Base-by-base conservation (phyloP, 2,113 vertebrate species). In the Tupaia tana region DNA sequence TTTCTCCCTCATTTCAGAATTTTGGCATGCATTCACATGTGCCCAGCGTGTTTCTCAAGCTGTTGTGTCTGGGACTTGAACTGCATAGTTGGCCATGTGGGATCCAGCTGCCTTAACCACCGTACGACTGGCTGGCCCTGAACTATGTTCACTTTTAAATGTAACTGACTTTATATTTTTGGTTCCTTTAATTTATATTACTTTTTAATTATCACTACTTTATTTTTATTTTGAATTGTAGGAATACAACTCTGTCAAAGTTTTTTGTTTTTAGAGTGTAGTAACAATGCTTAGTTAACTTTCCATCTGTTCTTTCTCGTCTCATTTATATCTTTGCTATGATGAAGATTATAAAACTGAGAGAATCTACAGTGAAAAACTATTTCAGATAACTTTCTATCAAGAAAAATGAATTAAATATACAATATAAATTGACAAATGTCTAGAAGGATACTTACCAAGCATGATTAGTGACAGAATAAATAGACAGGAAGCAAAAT, bases 171-270 rank as follows among this genome's bases (percentile, higher is more conserved):
- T 69, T 81, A 29, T 80, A 52, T 77, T 69, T n/a, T 56, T 74
- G 69, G 13, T 95, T 84, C 11, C 5, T 94, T 77, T 93, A 74
- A 27, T 73, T 54, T 94, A 43, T 20, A 84, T 43, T 75, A 69
- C 5, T 84, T 77, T 87, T 7, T 29, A 11, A 31, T 88, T 95
- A 59, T 22, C 78, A 24, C 71, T 34, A 73, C 19, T 16, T 89
- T 67, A 64, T 58, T 71, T 85, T 95, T 87, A 91, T 69, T 91
- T 91, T 91, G 8, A 31, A 8, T 15, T 77, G 11, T 58, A 86
- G 2, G 7, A 56, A 69, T 24, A 64, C 52, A 27, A 77, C 9
- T 31, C 34, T 43, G 58, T 77, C 22, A 59, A 67, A 84, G 7
- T 10, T 86, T 19, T 75, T 79, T 94, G 7, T 67, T 87, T 87